Evolutionary conservation across 1,140 invertebrate genomes (phyloP).

Genomic region (Liolophura sinensis): DNA sequence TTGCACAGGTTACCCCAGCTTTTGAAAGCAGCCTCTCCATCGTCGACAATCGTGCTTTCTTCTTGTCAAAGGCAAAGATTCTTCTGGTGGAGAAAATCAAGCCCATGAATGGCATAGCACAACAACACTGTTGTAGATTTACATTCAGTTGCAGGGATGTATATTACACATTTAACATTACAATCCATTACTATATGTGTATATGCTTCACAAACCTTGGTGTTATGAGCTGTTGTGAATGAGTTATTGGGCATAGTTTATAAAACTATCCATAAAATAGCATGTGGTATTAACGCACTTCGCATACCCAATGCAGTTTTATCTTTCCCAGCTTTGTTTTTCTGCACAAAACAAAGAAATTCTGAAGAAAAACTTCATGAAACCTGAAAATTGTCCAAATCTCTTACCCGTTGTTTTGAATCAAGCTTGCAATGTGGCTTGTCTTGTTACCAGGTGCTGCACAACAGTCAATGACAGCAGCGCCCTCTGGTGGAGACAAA

Average conservation of each 20-base stretch:
- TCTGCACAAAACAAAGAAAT: too few species aligned
- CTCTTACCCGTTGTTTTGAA: conserved; percentile 75
- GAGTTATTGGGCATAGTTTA: too few species aligned
- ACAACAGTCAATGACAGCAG: conserved; percentile 85
- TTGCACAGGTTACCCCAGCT: conserved; percentile 70
- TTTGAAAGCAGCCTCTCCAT: conserved; percentile 49
- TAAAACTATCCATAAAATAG: too few species aligned
- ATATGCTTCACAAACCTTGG: neutral
- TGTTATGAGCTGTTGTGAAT: neutral
- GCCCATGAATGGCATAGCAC: neutral
- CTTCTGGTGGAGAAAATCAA: conserved; percentile 60
- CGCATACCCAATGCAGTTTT: too few species aligned
- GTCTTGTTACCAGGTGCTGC: conserved; percentile 97
- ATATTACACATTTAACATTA: neutral
- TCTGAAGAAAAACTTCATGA: neutral
- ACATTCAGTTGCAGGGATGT: neutral
- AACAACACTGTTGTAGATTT: neutral
- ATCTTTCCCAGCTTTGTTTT: too few species aligned
- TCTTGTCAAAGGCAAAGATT: conserved; percentile 82
- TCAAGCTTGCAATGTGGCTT: conserved; percentile 79
- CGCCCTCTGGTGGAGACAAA: conserved; percentile 71
- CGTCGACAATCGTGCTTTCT: conserved; percentile 68
- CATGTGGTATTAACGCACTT: too few species aligned
- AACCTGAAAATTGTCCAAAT: conserved; percentile 1
- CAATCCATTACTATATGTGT: neutral